Percentiles rank a stretch among this genome's conserved stretches.
Conservation (phyloP, 2,113 vertebrate genomes). For the Enhydra lutris region DNA sequence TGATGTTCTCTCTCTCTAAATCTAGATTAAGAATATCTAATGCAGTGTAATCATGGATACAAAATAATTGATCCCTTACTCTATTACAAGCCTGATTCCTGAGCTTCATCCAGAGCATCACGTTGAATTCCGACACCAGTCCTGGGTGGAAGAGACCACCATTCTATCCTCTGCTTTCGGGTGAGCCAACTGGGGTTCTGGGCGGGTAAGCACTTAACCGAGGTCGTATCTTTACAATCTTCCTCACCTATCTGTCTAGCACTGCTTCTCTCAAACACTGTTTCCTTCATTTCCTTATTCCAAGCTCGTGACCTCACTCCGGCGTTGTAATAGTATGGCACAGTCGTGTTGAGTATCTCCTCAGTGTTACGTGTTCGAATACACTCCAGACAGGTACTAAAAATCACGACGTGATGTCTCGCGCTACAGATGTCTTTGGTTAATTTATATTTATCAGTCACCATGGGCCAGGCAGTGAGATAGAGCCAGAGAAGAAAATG, state of each 20-base stretch:
- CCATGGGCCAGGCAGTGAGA: neutral
- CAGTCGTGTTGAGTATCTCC: neutral
- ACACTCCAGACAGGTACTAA: neutral
- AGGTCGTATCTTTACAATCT: neutral
- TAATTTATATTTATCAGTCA: neutral
- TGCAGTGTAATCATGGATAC: neutral
- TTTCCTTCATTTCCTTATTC: neutral
- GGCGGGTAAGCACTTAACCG: neutral
- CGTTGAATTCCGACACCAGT: neutral
- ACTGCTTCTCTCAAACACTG: neutral
- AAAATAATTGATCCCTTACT: neutral
- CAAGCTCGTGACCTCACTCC: neutral
- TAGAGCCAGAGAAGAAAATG: neutral
- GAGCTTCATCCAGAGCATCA: neutral
- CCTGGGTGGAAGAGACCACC: neutral
- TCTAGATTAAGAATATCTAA: neutral
- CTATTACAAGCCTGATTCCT: neutral
- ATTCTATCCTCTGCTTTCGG: neutral
- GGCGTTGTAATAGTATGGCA: neutral
- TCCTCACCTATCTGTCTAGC: neutral
- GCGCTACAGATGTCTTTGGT: neutral
- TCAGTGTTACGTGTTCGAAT: neutral
- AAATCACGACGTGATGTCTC: neutral
- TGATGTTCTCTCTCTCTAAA: neutral
- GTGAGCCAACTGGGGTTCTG: neutral